These are phyloP conservation scores for Hyles lineata DNA, from an alignment of 2,888 invertebrate species.

Conservation along the genomic window DNA sequence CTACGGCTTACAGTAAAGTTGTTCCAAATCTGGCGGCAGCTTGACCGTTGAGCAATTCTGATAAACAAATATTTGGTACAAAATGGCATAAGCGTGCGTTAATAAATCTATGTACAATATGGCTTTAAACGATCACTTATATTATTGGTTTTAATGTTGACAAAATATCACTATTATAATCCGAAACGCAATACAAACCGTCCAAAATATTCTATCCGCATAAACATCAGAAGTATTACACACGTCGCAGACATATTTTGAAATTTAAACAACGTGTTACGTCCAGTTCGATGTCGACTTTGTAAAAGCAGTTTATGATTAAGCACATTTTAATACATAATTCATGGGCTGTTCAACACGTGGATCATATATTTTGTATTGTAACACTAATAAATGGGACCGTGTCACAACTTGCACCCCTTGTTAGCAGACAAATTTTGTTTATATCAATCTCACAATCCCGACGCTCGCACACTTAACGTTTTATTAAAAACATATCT, in stretches of 20 bases:
- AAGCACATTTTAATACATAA: constrained; percentile 24
- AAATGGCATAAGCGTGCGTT: constrained; percentile 53
- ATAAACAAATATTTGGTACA: constrained; percentile 55
- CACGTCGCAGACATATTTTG: constrained; percentile 14
- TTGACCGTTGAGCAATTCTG: constrained; percentile 48
- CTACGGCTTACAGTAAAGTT: constrained; percentile 19
- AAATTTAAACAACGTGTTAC: constrained; percentile 25
- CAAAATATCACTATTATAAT: constrained; percentile 4
- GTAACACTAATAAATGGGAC: constrained; percentile 9
- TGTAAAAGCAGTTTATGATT: constrained; percentile 23
- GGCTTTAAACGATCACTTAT: constrained; percentile 12
- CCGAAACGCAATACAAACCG: constrained; percentile 13
- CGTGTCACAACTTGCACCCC: constrained; percentile 16
- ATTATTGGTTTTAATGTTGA: constrained; percentile 1
- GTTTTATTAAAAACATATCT: background rate
- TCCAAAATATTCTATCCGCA: constrained; percentile 12
- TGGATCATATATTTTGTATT: constrained; percentile 19
- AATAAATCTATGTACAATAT: constrained; percentile 25
- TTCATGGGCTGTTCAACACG: constrained; percentile 17
- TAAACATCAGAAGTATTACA: constrained; percentile 19
- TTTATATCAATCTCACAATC: background rate
- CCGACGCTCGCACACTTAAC: constrained; percentile 6
- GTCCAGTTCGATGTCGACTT: constrained; percentile 17
- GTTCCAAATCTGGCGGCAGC: constrained; percentile 46
- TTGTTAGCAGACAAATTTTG: constrained; percentile 4